Base-by-base conservation (phyloP, 2,888 invertebrate species). In the Drosophila subquinaria region DNA sequence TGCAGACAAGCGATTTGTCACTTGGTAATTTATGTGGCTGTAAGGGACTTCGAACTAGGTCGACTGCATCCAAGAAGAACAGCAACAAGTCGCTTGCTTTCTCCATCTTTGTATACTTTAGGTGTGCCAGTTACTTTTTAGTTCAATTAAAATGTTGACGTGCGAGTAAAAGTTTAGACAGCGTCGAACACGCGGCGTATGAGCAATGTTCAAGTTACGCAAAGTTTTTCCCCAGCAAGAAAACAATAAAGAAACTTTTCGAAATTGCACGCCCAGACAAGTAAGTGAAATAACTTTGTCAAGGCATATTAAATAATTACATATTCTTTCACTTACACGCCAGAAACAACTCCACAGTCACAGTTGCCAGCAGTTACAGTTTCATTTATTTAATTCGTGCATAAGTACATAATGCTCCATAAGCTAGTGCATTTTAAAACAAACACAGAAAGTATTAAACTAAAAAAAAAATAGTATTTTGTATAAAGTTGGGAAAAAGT, bases 1-100 rank as follows among this genome's bases (percentile, higher is more conserved):
- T 69, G 81, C 55, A 69, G 89, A 89, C 84, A 81, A 76, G 71
- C 74, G 69, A 83, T 89, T 87, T 89, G 87, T 87, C 87, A 81
- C 84, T 75, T 65, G 55, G 61, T 80, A 78, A 86, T 84, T 82
- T 82, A 76, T 72, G 66, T 75, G 62, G 45, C 38, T 42, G 38
- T 42, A 30, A 43, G 55, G 9, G 15, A 40, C 27, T 23, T 42
- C 15, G 51, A 76, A 69, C 59, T 76, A 62, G 67, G 81, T 70
- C 69, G 64, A 66, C 65, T 63, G 43, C 40, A 33, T 51, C 45
- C 57, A 36, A 36, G 27, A 17, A 9, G 30, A 56, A 17, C 35
- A 50, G 61, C 68, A 66, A 66, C 69, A 69, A 72, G 76, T 72
- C 42, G 9, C 42, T 33, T 17, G 10, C 38, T n/a, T 4, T 36